These are phyloP conservation scores for Uria lomvia DNA, from an alignment of 2,113 vertebrate genomes.

Conservation along the genomic window DNA sequence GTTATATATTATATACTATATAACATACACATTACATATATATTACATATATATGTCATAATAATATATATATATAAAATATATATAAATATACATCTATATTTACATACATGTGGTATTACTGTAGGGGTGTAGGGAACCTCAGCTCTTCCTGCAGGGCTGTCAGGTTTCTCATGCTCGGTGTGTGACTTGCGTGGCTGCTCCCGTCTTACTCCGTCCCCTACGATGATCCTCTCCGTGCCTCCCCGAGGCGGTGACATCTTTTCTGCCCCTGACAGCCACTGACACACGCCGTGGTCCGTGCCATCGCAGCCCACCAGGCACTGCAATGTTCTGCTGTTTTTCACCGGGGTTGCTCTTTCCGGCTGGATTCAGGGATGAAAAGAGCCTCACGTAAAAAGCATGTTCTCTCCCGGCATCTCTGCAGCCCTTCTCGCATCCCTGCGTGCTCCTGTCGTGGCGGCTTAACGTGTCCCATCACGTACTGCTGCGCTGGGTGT, in stretches of 20 bases:
- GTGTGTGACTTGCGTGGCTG: background rate
- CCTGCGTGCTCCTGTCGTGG: accelerated
- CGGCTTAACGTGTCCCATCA: background rate
- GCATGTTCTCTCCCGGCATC: accelerated
- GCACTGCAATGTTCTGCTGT: background rate
- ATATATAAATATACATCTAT: background rate
- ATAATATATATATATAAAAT: background rate
- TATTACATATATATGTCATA: too few relatives aligned
- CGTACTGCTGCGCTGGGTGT: accelerated
- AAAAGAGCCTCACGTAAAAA: background rate
- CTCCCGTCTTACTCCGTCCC: background rate
- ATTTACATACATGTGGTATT: background rate
- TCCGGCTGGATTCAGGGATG: background rate
- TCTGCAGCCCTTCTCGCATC: accelerated
- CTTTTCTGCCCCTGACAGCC: background rate
- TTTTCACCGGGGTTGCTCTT: background rate
- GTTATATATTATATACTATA: too few relatives aligned
- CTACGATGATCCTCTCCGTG: background rate
- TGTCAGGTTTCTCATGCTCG: background rate
- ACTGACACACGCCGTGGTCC: accelerated
- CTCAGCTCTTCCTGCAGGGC: background rate
- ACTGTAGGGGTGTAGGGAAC: accelerated
- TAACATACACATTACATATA: too few relatives aligned
- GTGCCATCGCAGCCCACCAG: background rate
- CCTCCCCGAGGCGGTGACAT: background rate